phyloP scores from a whole-genome alignment of 2,888 invertebrate genomes.

The Helicoverpa assulta region DNA sequence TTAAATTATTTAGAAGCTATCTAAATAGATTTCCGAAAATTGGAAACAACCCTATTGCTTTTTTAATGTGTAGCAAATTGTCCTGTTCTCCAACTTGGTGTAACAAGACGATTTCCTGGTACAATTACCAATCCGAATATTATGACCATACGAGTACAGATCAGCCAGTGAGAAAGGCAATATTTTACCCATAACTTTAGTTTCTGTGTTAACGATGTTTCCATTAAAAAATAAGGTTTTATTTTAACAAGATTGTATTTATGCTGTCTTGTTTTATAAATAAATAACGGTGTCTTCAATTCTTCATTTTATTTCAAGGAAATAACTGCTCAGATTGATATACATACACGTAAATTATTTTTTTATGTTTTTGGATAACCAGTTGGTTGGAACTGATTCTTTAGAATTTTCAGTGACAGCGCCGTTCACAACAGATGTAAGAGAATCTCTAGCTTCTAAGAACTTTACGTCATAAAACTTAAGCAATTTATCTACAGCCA shows the following conservation, averaged over 20 bases:
- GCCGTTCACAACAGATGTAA: not conserved
- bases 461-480: no score
- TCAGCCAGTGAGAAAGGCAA: slow-evolving; percentile 20
- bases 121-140: slow-evolving; percentile 11
- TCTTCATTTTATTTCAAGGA: slow-evolving; percentile 30
- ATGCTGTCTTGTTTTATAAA: slow-evolving; percentile 58
- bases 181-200: slow-evolving; percentile 49
- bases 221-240: slow-evolving; percentile 52
- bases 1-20: no score
- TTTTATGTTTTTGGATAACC: not conserved
- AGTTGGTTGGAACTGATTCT: not conserved
- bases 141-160: slow-evolving; percentile 12
- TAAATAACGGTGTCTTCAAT: slow-evolving; percentile 51
- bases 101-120: slow-evolving; percentile 7
- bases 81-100: not conserved
- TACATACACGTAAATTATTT: slow-evolving; percentile 22
- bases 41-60: no score
- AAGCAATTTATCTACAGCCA: no score
- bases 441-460: not conserved
- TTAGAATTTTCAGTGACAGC: not conserved
- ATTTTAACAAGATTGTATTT: slow-evolving; percentile 51
- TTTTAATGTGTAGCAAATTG: not conserved
- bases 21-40: no score
- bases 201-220: slow-evolving; percentile 61
- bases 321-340: slow-evolving; percentile 22